These are phyloP conservation scores for Dolichoris vasculosae DNA, from an alignment of 1,140 invertebrate species.

Conservation along the genomic window DNA sequence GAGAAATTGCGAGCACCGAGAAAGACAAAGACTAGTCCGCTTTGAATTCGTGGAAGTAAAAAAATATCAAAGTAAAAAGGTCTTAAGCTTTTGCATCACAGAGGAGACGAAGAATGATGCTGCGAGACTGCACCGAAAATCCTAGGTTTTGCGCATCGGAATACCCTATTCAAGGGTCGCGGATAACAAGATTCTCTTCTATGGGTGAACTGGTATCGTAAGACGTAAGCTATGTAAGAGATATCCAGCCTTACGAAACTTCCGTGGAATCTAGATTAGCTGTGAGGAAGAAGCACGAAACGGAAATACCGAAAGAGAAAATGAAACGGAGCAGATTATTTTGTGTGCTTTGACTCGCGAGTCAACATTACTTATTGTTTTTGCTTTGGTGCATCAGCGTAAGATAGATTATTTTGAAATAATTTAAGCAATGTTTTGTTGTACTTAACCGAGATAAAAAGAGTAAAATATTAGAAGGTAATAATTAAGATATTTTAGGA, in stretches of 20 bases:
- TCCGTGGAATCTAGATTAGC: not conserved
- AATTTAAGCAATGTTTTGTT: no score
- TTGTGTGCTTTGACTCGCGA: not conserved
- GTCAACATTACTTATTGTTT: not conserved
- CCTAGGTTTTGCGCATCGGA: not conserved
- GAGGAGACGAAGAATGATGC: no score
- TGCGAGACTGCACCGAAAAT: no score
- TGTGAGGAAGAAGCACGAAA: not conserved
- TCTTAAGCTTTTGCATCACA: no score
- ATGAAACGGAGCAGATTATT: not conserved
- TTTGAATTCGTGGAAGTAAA: not conserved
- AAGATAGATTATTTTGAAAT: no score
- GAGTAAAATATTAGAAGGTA: no score
- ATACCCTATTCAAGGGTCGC: not conserved
- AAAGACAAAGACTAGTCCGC: not conserved
- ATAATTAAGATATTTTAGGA: no score
- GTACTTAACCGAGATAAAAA: no score
- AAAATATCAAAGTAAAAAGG: not conserved
- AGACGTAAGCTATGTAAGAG: slow-evolving; percentile 17
- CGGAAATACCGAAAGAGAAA: not conserved
- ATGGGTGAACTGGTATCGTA: not conserved
- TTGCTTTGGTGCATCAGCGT: no score
- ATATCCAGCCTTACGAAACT: slow-evolving; percentile 27
- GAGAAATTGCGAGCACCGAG: slow-evolving; percentile 18
- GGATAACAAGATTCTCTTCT: slow-evolving; percentile 34